Evolutionary conservation across 1,140 invertebrate genomes (phyloP), one percentile per base, ranked within the genome.

Genomic region (Lutraria rhynchaena): DNA sequence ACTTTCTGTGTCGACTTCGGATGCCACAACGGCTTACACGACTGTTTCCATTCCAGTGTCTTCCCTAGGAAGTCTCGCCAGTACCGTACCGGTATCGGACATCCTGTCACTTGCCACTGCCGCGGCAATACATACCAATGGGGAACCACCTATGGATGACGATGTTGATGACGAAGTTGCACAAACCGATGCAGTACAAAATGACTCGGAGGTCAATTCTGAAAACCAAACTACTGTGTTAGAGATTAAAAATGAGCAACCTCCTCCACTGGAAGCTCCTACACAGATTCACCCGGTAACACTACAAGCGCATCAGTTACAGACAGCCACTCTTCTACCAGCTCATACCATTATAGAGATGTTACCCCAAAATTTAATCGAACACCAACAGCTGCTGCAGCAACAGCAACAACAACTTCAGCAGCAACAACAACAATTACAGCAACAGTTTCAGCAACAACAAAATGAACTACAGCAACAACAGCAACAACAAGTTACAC

Each of bases 321-420:
- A 80, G 65, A 29, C 63, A 5, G 76, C 76, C 0, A 57, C 76
- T 17, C 41, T 80, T 29, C 35, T 80, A 5, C 76, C 63, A 0
- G 22, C 76, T 33, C 76, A 80, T 31, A 70, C 76, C 51, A 80
- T 80, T 41, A 57, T 80, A 41, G 76, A 80, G 31, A 80, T 80
- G 76, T 31, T 80, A 17, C 76, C 76, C n/a, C 76, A 80, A 41
- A 58, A 70, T 49, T 55, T 80, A 9, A 80, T 80, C 13, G 76
- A 80, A 49, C 76, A 80, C 37, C 76, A 80, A 33, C 76, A 80
- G n/a, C 65, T 80, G 22, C 31, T 80, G 7, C 76, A 80, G 53
- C 76, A 80, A 41, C 76, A 80, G n/a, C 76, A 80, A 5, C 76
- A 80, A 60, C 76, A 80, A 33, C 27, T 80, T 31, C 76, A 80